Base-by-base conservation (phyloP, 2,113 vertebrate genomes). In the Buteo buteo region DNA sequence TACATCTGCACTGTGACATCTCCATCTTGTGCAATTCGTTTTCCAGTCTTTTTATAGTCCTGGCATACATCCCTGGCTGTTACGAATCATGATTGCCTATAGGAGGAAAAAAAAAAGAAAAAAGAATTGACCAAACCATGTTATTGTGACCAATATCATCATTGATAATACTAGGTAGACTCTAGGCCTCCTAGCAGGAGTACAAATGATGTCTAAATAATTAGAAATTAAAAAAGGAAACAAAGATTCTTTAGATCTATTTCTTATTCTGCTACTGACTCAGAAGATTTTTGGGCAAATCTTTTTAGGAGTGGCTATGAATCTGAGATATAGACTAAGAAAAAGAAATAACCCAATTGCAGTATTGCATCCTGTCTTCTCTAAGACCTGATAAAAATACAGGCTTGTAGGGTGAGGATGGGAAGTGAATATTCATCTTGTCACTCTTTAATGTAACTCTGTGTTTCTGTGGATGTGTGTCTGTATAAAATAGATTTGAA, bases 81-180 rank as follows among this genome's bases (percentile, higher is more conserved):
- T 76, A 71, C 0, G 0, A 95, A 25, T 38, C 8, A 5, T 20
- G 7, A 58, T 10, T 72, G 2, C 7, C 17, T 54, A 34, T 9
- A 42, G 10, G 5, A 9, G 11, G 40, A 54, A 54, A 28, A 28
- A 31, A 31, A 71, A n/a, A 70, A 13, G 25, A 29, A 42, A 22
- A 20, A 34, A 38, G 0, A 71, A 71, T 14, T 34, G 12, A 44
- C 42, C 4, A 72, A 61, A 24, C 7, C 3, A 25, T 40, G 8
- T 19, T 67, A 36, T 54, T 91, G 19, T 44, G 32, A 67, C 25
- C 19, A 66, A 49, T 54, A 70, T 28, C 1, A 25, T 26, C 1
- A 58, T 57, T 77, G 58, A 22, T 49, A 49, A 31, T 40, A 38
- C 3, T 29, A 44, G 15, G 6, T 79, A 32, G 47, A 22, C 8